Evolutionary conservation across 1,140 invertebrate species (phyloP).

Genomic region (Kradibia gibbosae): DNA sequence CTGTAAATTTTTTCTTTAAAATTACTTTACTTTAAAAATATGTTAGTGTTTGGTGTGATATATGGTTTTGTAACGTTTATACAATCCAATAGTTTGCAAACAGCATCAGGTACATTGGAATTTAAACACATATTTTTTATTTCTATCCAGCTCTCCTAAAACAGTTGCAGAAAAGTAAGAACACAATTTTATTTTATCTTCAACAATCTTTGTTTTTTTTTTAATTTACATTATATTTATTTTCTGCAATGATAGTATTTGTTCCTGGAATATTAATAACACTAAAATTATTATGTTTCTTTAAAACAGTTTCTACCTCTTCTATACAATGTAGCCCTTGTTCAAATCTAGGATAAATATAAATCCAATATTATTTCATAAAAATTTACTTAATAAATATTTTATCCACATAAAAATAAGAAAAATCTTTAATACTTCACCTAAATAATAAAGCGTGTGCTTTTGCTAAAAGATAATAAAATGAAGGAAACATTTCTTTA

Average conservation of each 20-base stretch:
- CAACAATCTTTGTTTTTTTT: neutral
- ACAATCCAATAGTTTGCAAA: slow-evolving; percentile 58
- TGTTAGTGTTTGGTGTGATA: slow-evolving; percentile 51
- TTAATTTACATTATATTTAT: slow-evolving; percentile 52
- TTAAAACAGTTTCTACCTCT: slow-evolving; percentile 51
- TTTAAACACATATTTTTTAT: slow-evolving; percentile 54
- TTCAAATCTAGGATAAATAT: slow-evolving; percentile 55
- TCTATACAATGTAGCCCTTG: slow-evolving; percentile 51
- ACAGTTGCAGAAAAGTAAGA: slow-evolving; percentile 25
- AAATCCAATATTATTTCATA: slow-evolving; percentile 9
- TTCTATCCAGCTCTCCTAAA: slow-evolving; percentile 50
- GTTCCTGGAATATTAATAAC: slow-evolving; percentile 56
- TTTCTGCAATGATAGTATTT: slow-evolving; percentile 41
- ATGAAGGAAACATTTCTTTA: slow-evolving; percentile 50
- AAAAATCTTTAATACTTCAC: slow-evolving; percentile 49
- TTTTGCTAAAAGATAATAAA: slow-evolving; percentile 55
- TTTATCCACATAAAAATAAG: neutral
- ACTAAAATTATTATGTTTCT: slow-evolving; percentile 36
- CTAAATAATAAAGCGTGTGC: slow-evolving; percentile 57
- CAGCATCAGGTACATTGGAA: slow-evolving; percentile 60
- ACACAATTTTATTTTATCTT: neutral
- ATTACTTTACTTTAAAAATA: slow-evolving; percentile 57
- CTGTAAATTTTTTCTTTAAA: neutral
- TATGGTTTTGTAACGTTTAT: slow-evolving; percentile 50
- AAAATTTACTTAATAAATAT: neutral